Percentiles rank a stretch among this genome's conserved stretches.
Evolutionary conservation across 2,113 vertebrate genomes (phyloP).

Genomic region (Pogonocichla stellata): DNA sequence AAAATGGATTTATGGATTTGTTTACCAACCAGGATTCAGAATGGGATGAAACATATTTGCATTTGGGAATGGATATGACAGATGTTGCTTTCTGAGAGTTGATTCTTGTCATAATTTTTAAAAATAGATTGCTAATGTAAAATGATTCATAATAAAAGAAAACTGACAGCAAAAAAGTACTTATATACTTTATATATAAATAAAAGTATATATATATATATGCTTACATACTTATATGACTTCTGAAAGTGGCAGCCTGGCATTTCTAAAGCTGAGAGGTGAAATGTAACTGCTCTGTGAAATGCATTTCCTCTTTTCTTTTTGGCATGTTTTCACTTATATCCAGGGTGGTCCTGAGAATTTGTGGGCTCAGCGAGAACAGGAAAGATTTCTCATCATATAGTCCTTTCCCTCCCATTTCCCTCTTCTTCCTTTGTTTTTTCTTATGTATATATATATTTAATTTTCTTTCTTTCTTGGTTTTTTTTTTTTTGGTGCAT

Average conservation of each 20-base stretch:
- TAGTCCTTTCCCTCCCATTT: neutral
- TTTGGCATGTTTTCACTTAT: slow-evolving; percentile 40
- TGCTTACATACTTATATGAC: neutral
- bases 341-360: slow-evolving; percentile 48
- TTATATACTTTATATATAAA: neutral
- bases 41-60: slow-evolving; percentile 13
- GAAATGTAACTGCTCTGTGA: slow-evolving; percentile 4
- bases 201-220: too few species aligned
- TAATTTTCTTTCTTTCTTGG: neutral
- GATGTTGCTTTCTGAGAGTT: neutral
- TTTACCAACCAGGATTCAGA: neutral
- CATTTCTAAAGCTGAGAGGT: slow-evolving; percentile 2
- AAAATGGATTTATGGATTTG: slow-evolving; percentile 48
- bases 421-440: neutral
- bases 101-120: neutral
- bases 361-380: slow-evolving; percentile 1
- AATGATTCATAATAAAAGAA: neutral
- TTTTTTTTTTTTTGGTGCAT: neutral
- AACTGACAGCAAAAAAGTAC: neutral
- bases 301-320: slow-evolving; percentile 41
- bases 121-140: neutral
- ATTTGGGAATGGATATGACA: neutral
- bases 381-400: slow-evolving; percentile 3
- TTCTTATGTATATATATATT: too few species aligned
- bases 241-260: slow-evolving; percentile 20